Base-by-base conservation (phyloP, 2,797 vertebrate species). In the Sitta carolinensis region DNA sequence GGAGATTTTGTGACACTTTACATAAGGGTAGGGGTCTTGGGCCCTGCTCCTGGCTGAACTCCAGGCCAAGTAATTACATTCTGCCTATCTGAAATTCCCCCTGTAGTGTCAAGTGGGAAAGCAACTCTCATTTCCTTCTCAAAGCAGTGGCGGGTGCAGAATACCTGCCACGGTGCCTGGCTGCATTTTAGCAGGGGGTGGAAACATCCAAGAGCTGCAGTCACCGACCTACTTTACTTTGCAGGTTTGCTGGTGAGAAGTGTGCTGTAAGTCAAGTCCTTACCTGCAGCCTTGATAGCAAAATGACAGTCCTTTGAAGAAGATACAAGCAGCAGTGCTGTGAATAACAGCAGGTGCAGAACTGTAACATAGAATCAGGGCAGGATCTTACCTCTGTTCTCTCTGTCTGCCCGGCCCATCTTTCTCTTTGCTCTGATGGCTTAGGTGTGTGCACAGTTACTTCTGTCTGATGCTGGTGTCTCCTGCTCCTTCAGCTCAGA, bases 61-160 rank as follows among this genome's bases (percentile, higher is more conserved):
- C 94, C 95, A 97, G 94, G 67, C 88, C 61, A 36, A 95, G 90
- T 95, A 97, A 97, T 96, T 95, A 82, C 93, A 96, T 96, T 95
- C 95, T 96, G 94, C 90, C 93, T 87, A 64, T 96, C 87, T 96
- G 58, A 93, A 96, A 87, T 94, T 95, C 94, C 70, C 93, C 64
- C 75, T 66, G 34, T 89, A 89, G 74, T 26, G 93, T 90, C 81
- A 74, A 34, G 72, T 74, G 88, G 80, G 86, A 90, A 92, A 91
- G 84, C 52, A 90, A 5, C 73, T 84, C 84, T 90, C 45, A 72
- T 89, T 90, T 96, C 72, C 62, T 95, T 38, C 78, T 76, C 58
- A 66, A 68, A 80, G 67, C 6, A 3, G 55, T 32, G 87, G 84
- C 11, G 75, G 82, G 29, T 82, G 67, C 76, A 14, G 81, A 79